Conservation (phyloP, 2,113 vertebrate species). For the Monopterus albus region DNA sequence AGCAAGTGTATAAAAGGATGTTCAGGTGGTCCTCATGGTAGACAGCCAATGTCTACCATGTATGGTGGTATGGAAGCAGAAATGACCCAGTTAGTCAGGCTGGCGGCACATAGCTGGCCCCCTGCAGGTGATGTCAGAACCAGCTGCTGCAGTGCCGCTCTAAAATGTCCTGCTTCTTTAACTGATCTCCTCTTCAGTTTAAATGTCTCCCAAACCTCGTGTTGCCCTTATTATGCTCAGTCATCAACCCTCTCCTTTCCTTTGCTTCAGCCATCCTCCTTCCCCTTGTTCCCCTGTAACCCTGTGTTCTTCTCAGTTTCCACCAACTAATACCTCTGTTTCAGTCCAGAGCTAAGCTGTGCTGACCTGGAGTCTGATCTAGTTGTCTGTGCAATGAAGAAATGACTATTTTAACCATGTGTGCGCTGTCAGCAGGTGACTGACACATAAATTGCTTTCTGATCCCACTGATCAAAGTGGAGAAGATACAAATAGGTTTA, state of each 20-base stretch:
- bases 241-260: slow-evolving; percentile 16
- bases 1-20: background rate
- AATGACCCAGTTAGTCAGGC: slow-evolving; percentile 62
- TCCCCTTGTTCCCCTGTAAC: slow-evolving; percentile 9
- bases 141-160: slow-evolving; percentile 56
- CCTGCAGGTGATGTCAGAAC: slow-evolving; percentile 65
- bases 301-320: slow-evolving; percentile 38
- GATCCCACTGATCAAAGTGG: slow-evolving; percentile 10
- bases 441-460: background rate
- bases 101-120: slow-evolving; percentile 40
- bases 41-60: no score
- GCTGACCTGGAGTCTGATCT: slow-evolving; percentile 13
- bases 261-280: background rate
- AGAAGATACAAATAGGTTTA: background rate
- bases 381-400: background rate
- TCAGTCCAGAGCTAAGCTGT: slow-evolving; percentile 18
- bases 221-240: slow-evolving; percentile 6
- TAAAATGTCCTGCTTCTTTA: slow-evolving; percentile 14
- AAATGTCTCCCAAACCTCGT: slow-evolving; percentile 9
- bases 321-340: slow-evolving; percentile 35
- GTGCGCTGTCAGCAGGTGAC: background rate
- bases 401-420: slow-evolving; percentile 3
- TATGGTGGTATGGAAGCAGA: slow-evolving; percentile 5
- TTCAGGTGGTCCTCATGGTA: slow-evolving; percentile 13
- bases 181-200: slow-evolving; percentile 3